Conservation (phyloP, 2,113 vertebrate genomes). For the Lucifuga dentata region DNA sequence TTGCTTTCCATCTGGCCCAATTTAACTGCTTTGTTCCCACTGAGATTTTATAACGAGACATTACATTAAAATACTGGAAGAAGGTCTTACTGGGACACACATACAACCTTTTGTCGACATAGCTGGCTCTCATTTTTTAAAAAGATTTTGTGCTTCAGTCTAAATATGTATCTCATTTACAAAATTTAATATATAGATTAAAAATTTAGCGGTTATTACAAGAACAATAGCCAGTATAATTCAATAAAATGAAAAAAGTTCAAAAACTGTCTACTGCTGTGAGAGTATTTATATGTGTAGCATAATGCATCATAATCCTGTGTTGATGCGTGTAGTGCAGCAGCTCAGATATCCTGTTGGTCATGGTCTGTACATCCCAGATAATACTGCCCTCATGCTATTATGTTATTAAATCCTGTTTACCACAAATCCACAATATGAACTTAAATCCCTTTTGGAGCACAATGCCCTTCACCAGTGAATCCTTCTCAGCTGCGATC, state of each 20-base stretch:
- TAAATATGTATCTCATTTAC: too few species aligned
- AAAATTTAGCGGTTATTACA: too few species aligned
- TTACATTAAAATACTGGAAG: conserved; percentile 38
- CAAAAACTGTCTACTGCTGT: too few species aligned
- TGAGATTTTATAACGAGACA: conserved; percentile 55
- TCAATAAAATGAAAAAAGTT: too few species aligned
- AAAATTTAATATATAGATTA: too few species aligned
- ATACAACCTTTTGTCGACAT: background rate
- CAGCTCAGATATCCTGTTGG: conserved; percentile 5
- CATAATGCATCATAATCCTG: conserved; percentile 10
- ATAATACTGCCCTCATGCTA: conserved; percentile 31
- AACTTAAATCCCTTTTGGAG: conserved; percentile 45
- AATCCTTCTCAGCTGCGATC: conserved; percentile 31
- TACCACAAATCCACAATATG: conserved; percentile 38
- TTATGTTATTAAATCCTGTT: conserved; percentile 33
- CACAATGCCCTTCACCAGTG: conserved; percentile 24
- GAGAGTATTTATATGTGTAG: background rate
- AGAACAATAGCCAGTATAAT: too few species aligned
- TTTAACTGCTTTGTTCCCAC: conserved; percentile 59
- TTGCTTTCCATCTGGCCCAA: conserved; percentile 69
- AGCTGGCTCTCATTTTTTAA: conserved; percentile 8
- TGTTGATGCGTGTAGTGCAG: conserved; percentile 4
- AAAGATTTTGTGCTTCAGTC: background rate
- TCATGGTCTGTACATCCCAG: conserved; percentile 2
- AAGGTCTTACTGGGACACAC: conserved; percentile 27